These are phyloP conservation scores for Epizoanthus illoricatus DNA, from an alignment of 92 coral and sea anemone genomes.

Conservation along the genomic window DNA sequence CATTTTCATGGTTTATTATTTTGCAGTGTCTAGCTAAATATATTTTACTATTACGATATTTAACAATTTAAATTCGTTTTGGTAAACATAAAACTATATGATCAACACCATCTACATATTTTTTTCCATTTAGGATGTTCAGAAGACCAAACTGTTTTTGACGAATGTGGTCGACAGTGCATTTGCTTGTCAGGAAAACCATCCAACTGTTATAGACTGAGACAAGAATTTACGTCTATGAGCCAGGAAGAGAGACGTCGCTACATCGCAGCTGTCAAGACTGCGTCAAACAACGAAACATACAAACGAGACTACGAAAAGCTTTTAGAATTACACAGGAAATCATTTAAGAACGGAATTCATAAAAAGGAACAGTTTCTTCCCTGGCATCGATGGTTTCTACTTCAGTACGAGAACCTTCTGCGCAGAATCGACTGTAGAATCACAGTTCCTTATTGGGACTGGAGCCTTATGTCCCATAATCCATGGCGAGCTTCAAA, in stretches of 20 bases:
- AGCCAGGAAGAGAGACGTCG: slow-evolving; percentile 15
- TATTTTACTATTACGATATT: too few relatives aligned
- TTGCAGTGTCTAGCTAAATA: too few relatives aligned
- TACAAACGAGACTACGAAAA: slow-evolving; percentile 24
- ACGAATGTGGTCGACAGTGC: slow-evolving; percentile 61
- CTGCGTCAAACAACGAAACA: slow-evolving; percentile 8
- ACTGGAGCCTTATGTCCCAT: slow-evolving; percentile 65
- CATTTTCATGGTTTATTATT: too few relatives aligned
- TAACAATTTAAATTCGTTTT: not conserved
- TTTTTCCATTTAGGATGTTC: slow-evolving; percentile 1
- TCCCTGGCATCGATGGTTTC: slow-evolving; percentile 77
- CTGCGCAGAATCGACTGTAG: slow-evolving; percentile 63
- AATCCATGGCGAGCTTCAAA: slow-evolving; percentile 41
- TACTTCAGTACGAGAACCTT: slow-evolving; percentile 64
- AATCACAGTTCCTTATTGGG: slow-evolving; percentile 74
- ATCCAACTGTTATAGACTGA: slow-evolving; percentile 49
- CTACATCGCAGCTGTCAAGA: slow-evolving; percentile 46
- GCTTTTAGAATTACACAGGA: slow-evolving; percentile 9
- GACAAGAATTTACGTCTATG: slow-evolving; percentile 52
- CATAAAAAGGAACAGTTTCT: slow-evolving; percentile 50
- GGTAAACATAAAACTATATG: not conserved
- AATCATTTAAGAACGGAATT: slow-evolving; percentile 25
- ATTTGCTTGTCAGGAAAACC: slow-evolving; percentile 29
- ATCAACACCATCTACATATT: not conserved
- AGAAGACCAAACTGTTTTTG: slow-evolving; percentile 4